phyloP scores from a whole-genome alignment of 2,113 vertebrate species.

The Vireo altiloquus region DNA sequence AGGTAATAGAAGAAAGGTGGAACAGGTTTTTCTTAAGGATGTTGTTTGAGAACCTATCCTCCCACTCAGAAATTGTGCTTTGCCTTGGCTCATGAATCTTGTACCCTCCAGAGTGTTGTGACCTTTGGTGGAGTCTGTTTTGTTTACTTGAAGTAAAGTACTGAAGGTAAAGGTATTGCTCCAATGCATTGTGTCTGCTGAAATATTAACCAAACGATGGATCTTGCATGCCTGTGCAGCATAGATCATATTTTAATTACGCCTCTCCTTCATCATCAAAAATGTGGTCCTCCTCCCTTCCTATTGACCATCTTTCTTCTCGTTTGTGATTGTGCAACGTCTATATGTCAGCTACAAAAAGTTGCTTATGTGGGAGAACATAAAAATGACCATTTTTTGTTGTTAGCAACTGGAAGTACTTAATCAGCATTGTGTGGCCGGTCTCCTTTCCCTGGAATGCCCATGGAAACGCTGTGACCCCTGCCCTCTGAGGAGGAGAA shows the following conservation, averaged over 20 bases:
- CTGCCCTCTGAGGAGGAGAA: background rate
- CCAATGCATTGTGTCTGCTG: background rate
- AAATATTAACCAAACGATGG: background rate
- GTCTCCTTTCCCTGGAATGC: background rate
- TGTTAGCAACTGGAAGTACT: conserved; percentile 23
- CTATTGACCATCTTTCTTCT: background rate
- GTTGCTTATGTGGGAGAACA: background rate
- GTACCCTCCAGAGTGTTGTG: background rate
- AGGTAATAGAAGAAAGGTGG: background rate
- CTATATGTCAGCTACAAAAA: background rate
- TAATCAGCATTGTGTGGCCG: background rate
- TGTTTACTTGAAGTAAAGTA: background rate
- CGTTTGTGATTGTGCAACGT: background rate
- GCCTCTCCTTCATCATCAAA: background rate
- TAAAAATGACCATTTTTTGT: background rate
- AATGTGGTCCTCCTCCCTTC: background rate
- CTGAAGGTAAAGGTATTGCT: background rate
- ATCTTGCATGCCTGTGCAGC: background rate
- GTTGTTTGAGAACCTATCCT: background rate
- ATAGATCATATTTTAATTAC: background rate
- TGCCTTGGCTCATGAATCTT: background rate
- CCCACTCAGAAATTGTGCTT: background rate
- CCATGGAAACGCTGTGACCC: background rate
- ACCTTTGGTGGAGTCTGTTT: background rate
- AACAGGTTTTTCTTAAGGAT: background rate